Evolutionary conservation across 2,113 vertebrate genomes (phyloP), one percentile per base, ranked within the genome.

Genomic region (Xiphophorus hellerii): DNA sequence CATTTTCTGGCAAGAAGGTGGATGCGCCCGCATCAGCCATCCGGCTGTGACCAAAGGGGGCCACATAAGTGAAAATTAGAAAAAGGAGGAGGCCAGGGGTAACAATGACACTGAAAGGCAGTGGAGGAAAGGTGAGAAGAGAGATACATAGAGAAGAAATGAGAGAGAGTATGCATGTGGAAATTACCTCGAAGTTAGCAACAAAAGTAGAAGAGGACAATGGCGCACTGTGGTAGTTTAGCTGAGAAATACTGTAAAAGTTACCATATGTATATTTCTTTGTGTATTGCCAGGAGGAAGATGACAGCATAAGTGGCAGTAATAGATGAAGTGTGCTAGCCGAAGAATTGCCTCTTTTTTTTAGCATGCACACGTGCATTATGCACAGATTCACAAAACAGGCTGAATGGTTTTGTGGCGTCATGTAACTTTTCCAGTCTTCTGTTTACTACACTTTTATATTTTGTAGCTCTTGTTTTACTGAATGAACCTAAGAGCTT

Each of bases 51-150:
- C 48, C 60, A 37, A 66, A 67, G 29, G 73, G 37, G n/a, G 63
- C 30, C 61, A 42, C 35, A 33, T n/a, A 27, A 39, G 68, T 77
- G 37, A 78, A 85, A 81, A 74, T 71, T 28, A 79, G 71, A 81
- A 25, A 78, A 76, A 69, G 35, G n/a, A 76, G 35, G 37, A 62
- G 12, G 61, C 61, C 30, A 73, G 3, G 42, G 37, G 48, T 15
- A 51, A 28, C 44, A 54, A 71, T 63, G 58, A 74, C 51, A 74
- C 14, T n/a, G 69, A 74, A 61, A 27, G 37, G n/a, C 10, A 31
- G 29, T 0, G 9, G 66, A 14, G 62, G 4, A 71, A 62, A 71
- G 27, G 72, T 64, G 31, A 73, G 39, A 74, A 68, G 31, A 62
- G 1, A 30, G 35, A 54, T 30, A 28, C 25, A 42, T n/a, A 28